A percentile compares a stretch with the other conserved stretches of the same genome.
Evolutionary conservation across 1,140 invertebrate species (phyloP).

Genomic region (Diorhabda elongata): DNA sequence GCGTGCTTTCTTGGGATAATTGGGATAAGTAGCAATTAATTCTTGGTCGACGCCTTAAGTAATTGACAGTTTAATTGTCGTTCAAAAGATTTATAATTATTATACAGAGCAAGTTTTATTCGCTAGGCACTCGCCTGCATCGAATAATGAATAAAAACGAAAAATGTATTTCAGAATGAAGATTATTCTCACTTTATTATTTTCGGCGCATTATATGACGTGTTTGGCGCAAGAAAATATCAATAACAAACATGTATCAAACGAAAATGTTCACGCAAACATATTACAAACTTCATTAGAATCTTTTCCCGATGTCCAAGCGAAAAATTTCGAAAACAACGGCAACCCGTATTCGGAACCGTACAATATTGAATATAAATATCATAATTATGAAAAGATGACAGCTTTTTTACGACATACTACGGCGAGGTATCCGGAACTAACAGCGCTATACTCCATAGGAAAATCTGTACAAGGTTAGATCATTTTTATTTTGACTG

Average conservation of each 20-base stretch:
- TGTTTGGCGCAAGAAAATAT: no score
- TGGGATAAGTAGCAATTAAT: no score
- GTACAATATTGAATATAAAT: constrained; percentile 67
- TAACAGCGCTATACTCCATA: constrained; percentile 86
- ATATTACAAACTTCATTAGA: not conserved
- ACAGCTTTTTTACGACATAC: constrained; percentile 76
- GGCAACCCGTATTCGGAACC: constrained; percentile 18
- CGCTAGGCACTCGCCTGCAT: no score
- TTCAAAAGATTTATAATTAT: no score
- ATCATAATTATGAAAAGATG: constrained; percentile 86
- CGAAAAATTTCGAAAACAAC: constrained; percentile 20
- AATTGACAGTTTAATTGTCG: no score
- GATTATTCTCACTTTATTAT: no score
- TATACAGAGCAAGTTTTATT: no score
- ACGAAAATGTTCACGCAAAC: not conserved
- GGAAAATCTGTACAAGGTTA: constrained; percentile 89
- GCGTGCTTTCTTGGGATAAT: no score
- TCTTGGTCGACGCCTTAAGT: no score
- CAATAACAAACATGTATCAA: not conserved
- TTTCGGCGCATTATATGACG: no score
- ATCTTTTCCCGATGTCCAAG: not conserved
- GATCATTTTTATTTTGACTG: constrained; percentile 1
- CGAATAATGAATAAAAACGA: no score
- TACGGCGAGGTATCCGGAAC: constrained; percentile 73
- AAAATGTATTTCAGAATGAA: no score